Base-by-base conservation (phyloP, 2,797 vertebrate species). In the Myotis planiceps region DNA sequence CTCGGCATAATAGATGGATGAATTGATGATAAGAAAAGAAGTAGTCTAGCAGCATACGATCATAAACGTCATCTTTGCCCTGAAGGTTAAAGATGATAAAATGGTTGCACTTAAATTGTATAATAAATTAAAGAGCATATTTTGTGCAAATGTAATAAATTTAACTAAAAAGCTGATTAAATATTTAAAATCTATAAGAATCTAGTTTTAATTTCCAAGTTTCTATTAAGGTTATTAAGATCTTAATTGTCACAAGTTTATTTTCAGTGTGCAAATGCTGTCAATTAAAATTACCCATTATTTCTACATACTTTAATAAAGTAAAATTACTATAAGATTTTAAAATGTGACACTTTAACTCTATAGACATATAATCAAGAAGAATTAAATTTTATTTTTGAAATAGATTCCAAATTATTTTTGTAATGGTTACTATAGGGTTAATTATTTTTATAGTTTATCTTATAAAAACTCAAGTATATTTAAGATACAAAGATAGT, bases 21-120 rank as follows among this genome's bases (percentile, higher is more conserved):
- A 99, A 99, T 98, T 99, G 99, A 97, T 99, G 99, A 94, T 99
- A 99, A 96, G 99, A 99, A 98, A 99, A 99, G 98, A 99, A 99
- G 98, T 99, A 99, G 97, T 99, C 99, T 98, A 99, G 99, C 98
- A 99, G 99, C 99, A 99, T 99, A 94, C 99, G 98, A 98, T 99
- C 99, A 90, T 99, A 99, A 97, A 99, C 99, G 98, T 99, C 99
- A 93, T 99, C 99, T 98, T 99, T 99, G 96, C 99, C 99, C 99
- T 99, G 98, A 97, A 97, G 98, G 98, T 97, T 98, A 97, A 98
- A 98, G 94, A 98, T 98, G 97, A 98, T 97, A 98, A 98, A 97
- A 98, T 94, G 97, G 97, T 98, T 98, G 97, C 97, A 98, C 97
- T 97, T 98, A 97, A 97, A 97, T 95, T 96, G 97, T 97, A 97